Base-by-base conservation (phyloP, 2,888 invertebrate species). In the Sarcophaga caerulescens region DNA sequence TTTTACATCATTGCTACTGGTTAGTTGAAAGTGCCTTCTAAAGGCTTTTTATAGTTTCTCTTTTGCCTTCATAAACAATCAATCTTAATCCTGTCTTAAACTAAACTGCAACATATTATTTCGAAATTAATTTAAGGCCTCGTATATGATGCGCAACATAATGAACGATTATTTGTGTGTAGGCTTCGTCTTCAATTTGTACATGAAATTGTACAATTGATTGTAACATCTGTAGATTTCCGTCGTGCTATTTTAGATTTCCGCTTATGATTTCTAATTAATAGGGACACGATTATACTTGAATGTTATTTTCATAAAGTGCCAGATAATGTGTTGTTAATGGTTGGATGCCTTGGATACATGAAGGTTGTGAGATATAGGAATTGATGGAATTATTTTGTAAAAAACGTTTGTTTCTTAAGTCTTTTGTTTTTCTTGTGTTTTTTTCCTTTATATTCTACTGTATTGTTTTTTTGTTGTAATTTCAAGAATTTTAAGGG, bases 181-280 rank as follows among this genome's bases (percentile, higher is more conserved):
- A 76, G 81, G 75, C 81, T 62, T 69, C 17, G 8, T 21, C 14
- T 66, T 35, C 35, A 65, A 65, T 80, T 81, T 52, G 52, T 77
- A 47, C 25, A 8, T 25, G 19, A 73, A 35, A 62, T 65, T 35
- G 57, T 45, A 25, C 19, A 73, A 60, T 8, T 44, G 14, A 45
- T 52, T 12, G 45, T 45, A 70, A 76, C 77, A 77, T 71, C 35
- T 82, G 76, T 77, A 60, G 52, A 71, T 71, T 76, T 82, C 66
- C 77, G 66, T 77, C 77, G 60, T 77, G 82, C 52, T 35, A 77
- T 63, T 82, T 82, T 66, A 71, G 71, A 77, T 82, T 82, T 82
- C 71, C 77, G 77, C 66, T 82, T 82, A 77, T 71, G 82, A 77
- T 82, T 81, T 82, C 66, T 82, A 82, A 82, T 82, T 82, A 82